These are phyloP conservation scores for Neogale vison DNA, from an alignment of 2,113 vertebrate species.

Conservation along the genomic window DNA sequence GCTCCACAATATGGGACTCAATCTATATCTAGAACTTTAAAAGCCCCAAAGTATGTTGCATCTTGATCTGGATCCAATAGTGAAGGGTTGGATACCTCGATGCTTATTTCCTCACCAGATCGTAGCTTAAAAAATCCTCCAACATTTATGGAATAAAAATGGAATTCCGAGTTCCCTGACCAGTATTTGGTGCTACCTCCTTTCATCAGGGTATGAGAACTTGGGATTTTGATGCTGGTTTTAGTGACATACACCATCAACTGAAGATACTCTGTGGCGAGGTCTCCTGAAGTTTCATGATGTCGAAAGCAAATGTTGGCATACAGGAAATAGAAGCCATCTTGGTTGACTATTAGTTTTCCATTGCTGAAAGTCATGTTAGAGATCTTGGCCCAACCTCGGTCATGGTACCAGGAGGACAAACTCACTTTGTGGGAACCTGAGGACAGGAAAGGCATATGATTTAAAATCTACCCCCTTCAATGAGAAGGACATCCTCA, in stretches of 20 bases:
- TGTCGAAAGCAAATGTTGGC: constrained; percentile 96
- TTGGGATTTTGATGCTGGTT: constrained; percentile 88
- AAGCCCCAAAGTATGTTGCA: constrained; percentile 95
- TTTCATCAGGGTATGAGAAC: constrained; percentile 89
- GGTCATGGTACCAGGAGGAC: constrained; percentile 90
- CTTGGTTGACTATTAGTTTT: constrained; percentile 89
- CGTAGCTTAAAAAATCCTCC: constrained; percentile 92
- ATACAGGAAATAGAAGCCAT: constrained; percentile 96
- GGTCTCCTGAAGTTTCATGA: constrained; percentile 84
- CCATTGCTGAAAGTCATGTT: constrained; percentile 89
- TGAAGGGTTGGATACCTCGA: constrained; percentile 93
- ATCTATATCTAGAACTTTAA: constrained; percentile 93
- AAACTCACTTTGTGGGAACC: constrained; percentile 87
- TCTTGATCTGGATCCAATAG: constrained; percentile 92
- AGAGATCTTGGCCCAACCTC: constrained; percentile 86
- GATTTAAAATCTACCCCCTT: not conserved
- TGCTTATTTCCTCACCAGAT: constrained; percentile 89
- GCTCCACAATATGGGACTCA: constrained; percentile 68
- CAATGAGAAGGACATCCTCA: not conserved
- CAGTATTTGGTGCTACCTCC: constrained; percentile 94
- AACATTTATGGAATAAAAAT: constrained; percentile 97
- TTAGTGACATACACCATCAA: constrained; percentile 94
- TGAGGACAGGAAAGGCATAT: constrained; percentile 36
- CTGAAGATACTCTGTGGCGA: constrained; percentile 88
- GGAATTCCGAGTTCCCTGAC: constrained; percentile 89